phyloP scores from a whole-genome alignment of 2,888 invertebrate genomes.

The Glaucopsyche alexis region DNA sequence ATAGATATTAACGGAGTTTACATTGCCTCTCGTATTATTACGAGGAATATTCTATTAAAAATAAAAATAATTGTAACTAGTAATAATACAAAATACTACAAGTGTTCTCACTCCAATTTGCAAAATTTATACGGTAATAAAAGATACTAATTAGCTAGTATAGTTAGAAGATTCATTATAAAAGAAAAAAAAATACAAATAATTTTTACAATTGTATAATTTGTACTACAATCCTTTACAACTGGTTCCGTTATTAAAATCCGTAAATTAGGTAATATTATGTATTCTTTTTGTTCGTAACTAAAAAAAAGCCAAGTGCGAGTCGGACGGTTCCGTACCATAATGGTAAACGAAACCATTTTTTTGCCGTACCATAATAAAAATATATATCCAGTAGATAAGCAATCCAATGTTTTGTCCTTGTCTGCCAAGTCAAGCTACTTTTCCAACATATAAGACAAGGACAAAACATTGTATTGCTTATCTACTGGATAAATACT shows the following conservation, averaged over 20 bases:
- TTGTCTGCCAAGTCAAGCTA: no score
- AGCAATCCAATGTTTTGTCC: no score
- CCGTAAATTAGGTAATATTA: background rate
- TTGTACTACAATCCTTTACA: background rate
- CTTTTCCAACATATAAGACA: no score
- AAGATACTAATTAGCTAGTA: background rate
- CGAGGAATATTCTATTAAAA: background rate
- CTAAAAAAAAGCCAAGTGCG: no score
- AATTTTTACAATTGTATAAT: background rate
- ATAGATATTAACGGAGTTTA: no score
- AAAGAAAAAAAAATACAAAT: background rate
- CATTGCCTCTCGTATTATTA: background rate
- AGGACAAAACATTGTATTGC: no score
- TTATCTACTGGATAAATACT: no score
- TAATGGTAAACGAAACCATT: no score
- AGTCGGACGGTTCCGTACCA: background rate
- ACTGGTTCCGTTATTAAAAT: constrained; percentile 3
- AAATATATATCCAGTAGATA: no score
- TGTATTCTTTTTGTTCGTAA: background rate
- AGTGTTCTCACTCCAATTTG: background rate
- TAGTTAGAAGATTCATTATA: background rate
- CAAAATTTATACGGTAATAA: background rate
- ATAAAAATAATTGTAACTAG: background rate
- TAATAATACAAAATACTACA: background rate
- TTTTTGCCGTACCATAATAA: no score